Evolutionary conservation across 2,797 vertebrate genomes (phyloP).

Genomic region (Sebastes paucispinis): DNA sequence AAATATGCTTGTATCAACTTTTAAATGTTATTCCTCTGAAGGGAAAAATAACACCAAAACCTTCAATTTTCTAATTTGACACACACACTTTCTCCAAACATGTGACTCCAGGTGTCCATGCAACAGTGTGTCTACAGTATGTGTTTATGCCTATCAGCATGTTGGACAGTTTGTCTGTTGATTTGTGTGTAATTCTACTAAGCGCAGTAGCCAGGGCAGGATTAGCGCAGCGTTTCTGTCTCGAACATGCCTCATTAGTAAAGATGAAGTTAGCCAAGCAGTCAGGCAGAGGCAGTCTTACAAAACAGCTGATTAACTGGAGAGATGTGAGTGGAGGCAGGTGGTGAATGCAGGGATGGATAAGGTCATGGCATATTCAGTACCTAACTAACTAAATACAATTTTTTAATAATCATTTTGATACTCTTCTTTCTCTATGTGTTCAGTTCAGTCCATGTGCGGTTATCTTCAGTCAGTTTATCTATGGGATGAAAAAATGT

Average conservation of each 20-base stretch:
- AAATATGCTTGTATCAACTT: background rate
- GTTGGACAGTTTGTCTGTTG: conserved; percentile 14
- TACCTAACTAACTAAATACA: background rate
- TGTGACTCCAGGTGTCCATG: background rate
- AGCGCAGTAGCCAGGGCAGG: conserved; percentile 30
- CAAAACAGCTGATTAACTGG: conserved; percentile 49
- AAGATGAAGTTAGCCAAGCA: conserved; percentile 55
- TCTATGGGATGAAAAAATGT: background rate
- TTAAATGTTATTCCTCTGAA: background rate
- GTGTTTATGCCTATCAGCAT: background rate
- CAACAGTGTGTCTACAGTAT: background rate
- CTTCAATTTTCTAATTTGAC: background rate
- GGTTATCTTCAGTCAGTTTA: background rate
- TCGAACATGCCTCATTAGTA: conserved; percentile 69
- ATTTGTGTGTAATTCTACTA: conserved; percentile 35
- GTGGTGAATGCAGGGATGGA: conserved; percentile 23
- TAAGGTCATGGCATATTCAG: conserved; percentile 6
- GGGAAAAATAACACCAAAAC: background rate
- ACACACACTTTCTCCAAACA: background rate
- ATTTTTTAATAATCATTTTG: background rate
- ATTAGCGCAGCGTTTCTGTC: conserved; percentile 56
- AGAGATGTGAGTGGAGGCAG: conserved; percentile 27
- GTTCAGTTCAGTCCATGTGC: background rate
- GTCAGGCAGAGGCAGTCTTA: conserved; percentile 39
- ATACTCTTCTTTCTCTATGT: background rate